phyloP scores from a whole-genome alignment of 2,113 vertebrate genomes.

The Ictidomys tridecemlineatus region DNA sequence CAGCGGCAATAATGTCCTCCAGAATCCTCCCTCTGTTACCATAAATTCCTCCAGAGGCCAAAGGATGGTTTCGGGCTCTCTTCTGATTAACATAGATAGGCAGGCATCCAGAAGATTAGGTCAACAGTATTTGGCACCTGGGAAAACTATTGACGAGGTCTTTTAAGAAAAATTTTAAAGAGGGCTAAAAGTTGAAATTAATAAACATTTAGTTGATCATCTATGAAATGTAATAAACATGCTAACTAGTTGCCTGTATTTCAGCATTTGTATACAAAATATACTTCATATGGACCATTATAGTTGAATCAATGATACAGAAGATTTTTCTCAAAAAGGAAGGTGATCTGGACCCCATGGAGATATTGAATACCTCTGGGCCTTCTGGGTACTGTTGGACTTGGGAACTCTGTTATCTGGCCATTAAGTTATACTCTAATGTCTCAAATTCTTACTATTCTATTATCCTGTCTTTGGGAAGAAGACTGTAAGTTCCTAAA shows the following conservation, averaged over 20 bases:
- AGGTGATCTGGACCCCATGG: neutral
- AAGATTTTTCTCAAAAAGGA: neutral
- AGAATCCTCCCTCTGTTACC: neutral
- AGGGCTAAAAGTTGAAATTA: neutral
- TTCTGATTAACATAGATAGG: neutral
- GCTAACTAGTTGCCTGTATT: neutral
- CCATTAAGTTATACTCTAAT: neutral
- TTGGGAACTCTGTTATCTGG: neutral
- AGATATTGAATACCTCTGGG: neutral
- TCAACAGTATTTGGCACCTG: neutral
- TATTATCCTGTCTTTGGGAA: neutral
- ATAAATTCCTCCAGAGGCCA: neutral
- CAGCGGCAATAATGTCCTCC: neutral
- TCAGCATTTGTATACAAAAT: neutral
- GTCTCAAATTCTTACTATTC: neutral
- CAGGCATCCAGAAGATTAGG: neutral
- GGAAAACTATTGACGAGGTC: neutral
- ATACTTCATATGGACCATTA: neutral
- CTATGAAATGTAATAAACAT: neutral
- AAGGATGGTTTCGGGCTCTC: neutral
- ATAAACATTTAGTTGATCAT: conserved; percentile 31
- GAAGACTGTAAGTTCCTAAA: neutral
- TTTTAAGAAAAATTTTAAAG: neutral
- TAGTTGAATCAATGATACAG: neutral
- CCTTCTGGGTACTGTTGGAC: neutral